A percentile compares a stretch with the other conserved stretches of the same genome.
These are phyloP conservation scores for Gracilinanus agilis DNA, from an alignment of 2,113 vertebrate species.

Conservation along the genomic window DNA sequence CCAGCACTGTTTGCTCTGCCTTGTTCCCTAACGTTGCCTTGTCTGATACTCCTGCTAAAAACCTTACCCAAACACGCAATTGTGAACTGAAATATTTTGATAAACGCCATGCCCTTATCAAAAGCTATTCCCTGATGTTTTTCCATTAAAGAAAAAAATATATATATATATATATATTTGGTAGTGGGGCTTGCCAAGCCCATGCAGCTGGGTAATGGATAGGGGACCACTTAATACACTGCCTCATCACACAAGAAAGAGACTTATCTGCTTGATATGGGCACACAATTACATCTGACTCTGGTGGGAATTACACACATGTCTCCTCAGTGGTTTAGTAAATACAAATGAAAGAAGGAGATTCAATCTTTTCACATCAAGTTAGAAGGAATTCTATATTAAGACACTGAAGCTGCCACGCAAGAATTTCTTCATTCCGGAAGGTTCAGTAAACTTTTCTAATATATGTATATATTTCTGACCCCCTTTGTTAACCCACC, in stretches of 20 bases:
- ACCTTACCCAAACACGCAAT: not conserved
- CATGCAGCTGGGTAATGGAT: not conserved
- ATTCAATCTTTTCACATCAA: not conserved
- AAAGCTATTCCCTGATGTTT: not conserved
- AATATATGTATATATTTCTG: not conserved
- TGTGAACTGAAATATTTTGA: constrained; percentile 1
- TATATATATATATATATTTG: not conserved
- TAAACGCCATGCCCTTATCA: not conserved
- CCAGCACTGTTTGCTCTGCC: not conserved
- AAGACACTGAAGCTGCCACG: not conserved
- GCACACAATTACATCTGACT: not conserved
- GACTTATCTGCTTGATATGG: not conserved
- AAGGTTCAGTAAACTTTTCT: not conserved
- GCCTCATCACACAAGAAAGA: not conserved
- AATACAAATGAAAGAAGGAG: not conserved
- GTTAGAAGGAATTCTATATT: not conserved
- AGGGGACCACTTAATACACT: not conserved
- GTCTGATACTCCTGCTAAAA: not conserved
- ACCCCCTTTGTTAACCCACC: not conserved
- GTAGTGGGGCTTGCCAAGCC: not conserved
- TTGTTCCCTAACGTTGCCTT: not conserved
- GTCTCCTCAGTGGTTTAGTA: not conserved
- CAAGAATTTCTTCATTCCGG: not conserved
- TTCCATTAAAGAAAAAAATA: not conserved
- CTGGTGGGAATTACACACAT: not conserved